Percentiles rank a stretch among this genome's conserved stretches.
Evolutionary conservation across 2,888 invertebrate species (phyloP).

Genomic region (Dione vanillae): DNA sequence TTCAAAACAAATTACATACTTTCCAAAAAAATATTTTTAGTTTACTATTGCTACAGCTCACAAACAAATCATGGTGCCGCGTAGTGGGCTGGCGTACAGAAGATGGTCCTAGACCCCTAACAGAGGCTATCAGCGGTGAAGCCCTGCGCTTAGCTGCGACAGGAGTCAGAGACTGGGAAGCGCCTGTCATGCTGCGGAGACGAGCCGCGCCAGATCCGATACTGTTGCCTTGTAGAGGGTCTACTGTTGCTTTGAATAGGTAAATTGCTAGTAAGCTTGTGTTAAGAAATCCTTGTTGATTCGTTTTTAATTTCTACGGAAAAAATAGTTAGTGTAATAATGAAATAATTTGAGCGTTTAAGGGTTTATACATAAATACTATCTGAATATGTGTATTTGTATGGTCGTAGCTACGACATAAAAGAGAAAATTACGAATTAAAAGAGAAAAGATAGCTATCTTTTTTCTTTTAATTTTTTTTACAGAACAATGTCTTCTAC

Average conservation of each 20-base stretch:
- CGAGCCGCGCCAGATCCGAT: conserved; percentile 90
- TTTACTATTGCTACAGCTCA: conserved; percentile 85
- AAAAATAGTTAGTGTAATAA: too few relatives aligned
- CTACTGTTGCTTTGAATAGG: conserved; percentile 71
- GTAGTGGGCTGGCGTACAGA: conserved; percentile 87
- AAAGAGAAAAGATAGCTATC: too few relatives aligned
- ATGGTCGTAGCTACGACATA: too few relatives aligned
- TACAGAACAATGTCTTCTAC: too few relatives aligned
- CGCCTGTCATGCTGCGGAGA: conserved; percentile 90
- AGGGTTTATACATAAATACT: too few relatives aligned
- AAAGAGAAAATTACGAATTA: too few relatives aligned
- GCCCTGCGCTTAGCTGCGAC: conserved; percentile 79
- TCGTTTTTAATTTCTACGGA: too few relatives aligned
- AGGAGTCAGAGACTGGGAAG: conserved; percentile 89
- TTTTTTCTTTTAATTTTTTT: too few relatives aligned
- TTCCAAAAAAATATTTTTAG: neutral
- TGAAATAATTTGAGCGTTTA: too few relatives aligned
- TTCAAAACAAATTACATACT: too few relatives aligned
- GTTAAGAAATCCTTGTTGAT: too few relatives aligned
- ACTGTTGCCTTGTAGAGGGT: conserved; percentile 74
- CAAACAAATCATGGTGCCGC: conserved; percentile 94
- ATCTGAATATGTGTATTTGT: too few relatives aligned
- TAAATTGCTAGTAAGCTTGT: conserved; percentile 42
- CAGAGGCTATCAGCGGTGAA: conserved; percentile 78
- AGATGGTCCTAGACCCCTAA: conserved; percentile 65